These are phyloP conservation scores for Gonocerus acuteangulatus DNA, from an alignment of 2,888 invertebrate genomes.

Conservation along the genomic window DNA sequence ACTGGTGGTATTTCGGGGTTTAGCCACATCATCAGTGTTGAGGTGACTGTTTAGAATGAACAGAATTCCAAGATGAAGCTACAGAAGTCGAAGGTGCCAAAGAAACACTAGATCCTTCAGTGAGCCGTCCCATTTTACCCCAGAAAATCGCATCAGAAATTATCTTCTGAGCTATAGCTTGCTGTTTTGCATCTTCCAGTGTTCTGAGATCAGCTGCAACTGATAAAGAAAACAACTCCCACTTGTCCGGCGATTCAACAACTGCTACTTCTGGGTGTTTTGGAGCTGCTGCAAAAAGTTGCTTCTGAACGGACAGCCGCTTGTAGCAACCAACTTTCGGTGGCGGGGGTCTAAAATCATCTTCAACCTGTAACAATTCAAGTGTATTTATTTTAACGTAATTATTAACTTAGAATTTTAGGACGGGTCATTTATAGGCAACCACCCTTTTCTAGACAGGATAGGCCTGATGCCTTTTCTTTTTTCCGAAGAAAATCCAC, in stretches of 20 bases:
- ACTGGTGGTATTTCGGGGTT: too few relatives aligned
- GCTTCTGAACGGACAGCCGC: slow-evolving; percentile 8
- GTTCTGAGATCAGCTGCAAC: slow-evolving; percentile 27
- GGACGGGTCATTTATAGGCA: too few relatives aligned
- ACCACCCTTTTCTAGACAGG: too few relatives aligned
- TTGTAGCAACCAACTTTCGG: background rate
- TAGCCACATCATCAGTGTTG: too few relatives aligned
- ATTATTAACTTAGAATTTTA: too few relatives aligned
- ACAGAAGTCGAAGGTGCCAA: background rate
- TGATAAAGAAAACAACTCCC: slow-evolving; percentile 25
- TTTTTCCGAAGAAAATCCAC: too few relatives aligned
- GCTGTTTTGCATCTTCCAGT: slow-evolving; percentile 13
- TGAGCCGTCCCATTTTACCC: slow-evolving; percentile 28
- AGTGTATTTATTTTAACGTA: too few relatives aligned
- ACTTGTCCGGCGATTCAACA: slow-evolving; percentile 20
- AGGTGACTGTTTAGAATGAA: too few relatives aligned
- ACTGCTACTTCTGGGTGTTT: background rate
- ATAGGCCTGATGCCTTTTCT: too few relatives aligned
- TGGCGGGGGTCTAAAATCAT: too few relatives aligned
- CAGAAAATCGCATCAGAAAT: slow-evolving; percentile 27
- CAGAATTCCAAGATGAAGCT: too few relatives aligned
- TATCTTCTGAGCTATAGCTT: slow-evolving; percentile 30
- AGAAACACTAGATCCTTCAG: slow-evolving; percentile 15
- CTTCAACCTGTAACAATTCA: too few relatives aligned
- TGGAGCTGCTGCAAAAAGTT: slow-evolving; percentile 8